Conservation (phyloP, 53 echinoderm and acorn worm genomes). For the Apostichopus leukothele region DNA sequence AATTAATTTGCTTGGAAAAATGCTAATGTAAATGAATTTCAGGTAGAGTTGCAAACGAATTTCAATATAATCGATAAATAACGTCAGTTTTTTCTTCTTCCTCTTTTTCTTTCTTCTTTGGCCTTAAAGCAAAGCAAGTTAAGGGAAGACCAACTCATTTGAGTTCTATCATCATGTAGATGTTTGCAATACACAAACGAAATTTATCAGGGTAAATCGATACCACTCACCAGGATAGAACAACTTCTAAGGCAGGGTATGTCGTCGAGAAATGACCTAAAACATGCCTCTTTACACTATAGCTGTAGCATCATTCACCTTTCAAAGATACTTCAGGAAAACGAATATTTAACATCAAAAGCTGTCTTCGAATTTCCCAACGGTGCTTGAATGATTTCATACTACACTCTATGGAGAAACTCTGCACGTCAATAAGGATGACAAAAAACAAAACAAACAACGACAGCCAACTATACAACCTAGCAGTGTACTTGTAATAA, state of each 20-base stretch:
- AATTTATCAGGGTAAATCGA: no score
- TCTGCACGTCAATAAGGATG: no score
- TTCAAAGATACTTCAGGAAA: neutral
- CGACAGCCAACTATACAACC: no score
- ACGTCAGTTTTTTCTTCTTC: neutral
- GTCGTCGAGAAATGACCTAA: no score
- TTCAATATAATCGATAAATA: conserved; percentile 29
- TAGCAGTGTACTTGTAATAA: no score
- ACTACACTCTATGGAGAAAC: no score
- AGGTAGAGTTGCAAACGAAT: conserved; percentile 6
- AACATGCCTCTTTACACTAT: no score
- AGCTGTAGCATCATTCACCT: no score
- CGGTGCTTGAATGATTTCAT: neutral
- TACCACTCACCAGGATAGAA: no score
- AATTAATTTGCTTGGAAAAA: neutral
- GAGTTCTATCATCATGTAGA: neutral
- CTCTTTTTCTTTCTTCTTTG: neutral
- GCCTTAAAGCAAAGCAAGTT: neutral
- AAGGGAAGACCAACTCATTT: neutral
- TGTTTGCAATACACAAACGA: no score
- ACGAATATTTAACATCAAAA: neutral
- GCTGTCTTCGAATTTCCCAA: neutral
- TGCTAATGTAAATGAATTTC: conserved; percentile 29
- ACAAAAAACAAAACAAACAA: no score
- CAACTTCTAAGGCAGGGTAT: no score